Evolutionary conservation across 1,140 invertebrate genomes (phyloP).

Genomic region (Drosophila dunni): DNA sequence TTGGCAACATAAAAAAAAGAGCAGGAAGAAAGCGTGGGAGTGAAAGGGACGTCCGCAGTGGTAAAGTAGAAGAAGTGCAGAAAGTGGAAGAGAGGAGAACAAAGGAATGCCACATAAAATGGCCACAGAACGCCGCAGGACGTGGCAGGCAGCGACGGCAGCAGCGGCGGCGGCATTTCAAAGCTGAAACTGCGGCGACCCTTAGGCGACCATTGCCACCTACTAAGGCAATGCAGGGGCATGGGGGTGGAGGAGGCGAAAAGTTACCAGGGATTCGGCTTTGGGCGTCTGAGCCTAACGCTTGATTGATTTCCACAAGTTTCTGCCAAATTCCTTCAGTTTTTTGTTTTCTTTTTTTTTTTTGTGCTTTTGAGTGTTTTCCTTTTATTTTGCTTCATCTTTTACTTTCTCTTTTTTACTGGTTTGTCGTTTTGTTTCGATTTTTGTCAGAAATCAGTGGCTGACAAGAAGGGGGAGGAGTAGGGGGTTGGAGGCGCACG

Average conservation of each 20-base stretch:
- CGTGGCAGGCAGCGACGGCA: conserved; percentile 19
- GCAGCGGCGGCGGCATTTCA: conserved; percentile 32
- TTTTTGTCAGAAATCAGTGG: conserved; percentile 57
- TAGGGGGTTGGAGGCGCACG: neutral
- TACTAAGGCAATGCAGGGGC: conserved; percentile 17
- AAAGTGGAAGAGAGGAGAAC: neutral
- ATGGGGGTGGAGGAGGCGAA: neutral
- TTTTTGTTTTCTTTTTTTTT: conserved; percentile 40
- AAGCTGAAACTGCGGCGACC: conserved; percentile 40
- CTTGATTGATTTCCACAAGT: conserved; percentile 77
- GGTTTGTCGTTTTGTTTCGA: conserved; percentile 36
- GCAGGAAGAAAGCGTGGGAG: too few species aligned
- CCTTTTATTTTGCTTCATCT: conserved; percentile 5
- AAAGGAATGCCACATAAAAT: conserved; percentile 38
- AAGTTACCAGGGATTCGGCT: conserved; percentile 11
- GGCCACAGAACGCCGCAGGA: conserved; percentile 31
- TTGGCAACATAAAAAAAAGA: conserved; percentile 68
- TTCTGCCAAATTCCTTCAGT: conserved; percentile 61
- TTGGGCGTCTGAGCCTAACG: conserved; percentile 40
- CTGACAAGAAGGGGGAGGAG: too few species aligned
- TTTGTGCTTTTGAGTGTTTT: conserved; percentile 50
- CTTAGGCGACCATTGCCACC: conserved; percentile 62
- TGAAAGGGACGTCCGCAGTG: neutral
- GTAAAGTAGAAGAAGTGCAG: neutral
- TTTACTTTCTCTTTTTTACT: conserved; percentile 25